phyloP scores from a whole-genome alignment of 2,797 vertebrate species.

The Eutrigla gurnardus region DNA sequence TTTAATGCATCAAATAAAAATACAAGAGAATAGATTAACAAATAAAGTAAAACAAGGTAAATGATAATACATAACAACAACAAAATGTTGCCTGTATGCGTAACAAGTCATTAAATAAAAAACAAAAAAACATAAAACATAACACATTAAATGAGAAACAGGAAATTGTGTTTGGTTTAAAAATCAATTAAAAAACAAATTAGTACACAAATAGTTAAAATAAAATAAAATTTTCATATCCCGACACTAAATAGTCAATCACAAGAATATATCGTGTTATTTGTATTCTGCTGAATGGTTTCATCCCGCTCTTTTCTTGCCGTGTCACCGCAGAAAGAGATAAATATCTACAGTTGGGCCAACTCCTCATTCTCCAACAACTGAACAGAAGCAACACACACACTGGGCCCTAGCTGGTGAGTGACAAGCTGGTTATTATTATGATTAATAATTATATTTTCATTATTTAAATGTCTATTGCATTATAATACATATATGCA shows the following conservation, averaged over 20 bases:
- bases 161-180: no score
- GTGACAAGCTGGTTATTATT: conserved; percentile 12
- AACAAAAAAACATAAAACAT: no score
- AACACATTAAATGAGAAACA: no score
- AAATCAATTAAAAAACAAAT: no score
- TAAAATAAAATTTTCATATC: no score
- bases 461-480: not conserved
- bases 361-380: conserved; percentile 49
- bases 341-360: conserved; percentile 67
- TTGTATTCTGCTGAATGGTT: not conserved
- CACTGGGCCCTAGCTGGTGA: conserved; percentile 32
- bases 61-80: not conserved
- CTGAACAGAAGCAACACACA: conserved; percentile 17
- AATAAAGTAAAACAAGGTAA: not conserved
- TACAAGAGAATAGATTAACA: not conserved
- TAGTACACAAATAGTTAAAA: no score
- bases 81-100: no score
- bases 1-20: accelerated
- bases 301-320: conserved; percentile 73
- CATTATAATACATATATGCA: not conserved
- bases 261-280: not conserved
- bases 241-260: no score
- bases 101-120: not conserved
- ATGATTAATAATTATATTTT: not conserved
- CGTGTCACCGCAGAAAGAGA: conserved; percentile 66